phyloP scores from a whole-genome alignment of 2,888 invertebrate species.

The Flexamia atlantica region DNA sequence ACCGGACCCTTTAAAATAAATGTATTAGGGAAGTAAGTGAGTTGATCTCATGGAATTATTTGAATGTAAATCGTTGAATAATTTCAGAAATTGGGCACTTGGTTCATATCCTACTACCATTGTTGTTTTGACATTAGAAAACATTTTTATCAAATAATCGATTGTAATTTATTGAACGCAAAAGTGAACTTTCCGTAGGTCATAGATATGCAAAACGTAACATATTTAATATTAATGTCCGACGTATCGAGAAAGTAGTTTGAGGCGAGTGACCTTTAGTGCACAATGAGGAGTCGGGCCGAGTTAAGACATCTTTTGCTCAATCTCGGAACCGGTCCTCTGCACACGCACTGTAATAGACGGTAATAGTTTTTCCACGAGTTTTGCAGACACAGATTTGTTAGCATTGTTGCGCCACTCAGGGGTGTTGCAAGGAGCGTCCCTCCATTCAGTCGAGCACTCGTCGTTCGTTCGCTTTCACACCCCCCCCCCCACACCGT shows the following conservation, averaged over 20 bases:
- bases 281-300: constrained; percentile 32
- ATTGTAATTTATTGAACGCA: too few species aligned
- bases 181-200: too few species aligned
- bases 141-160: too few species aligned
- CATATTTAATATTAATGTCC: constrained; percentile 19
- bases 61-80: too few species aligned
- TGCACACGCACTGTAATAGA: constrained; percentile 39
- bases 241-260: constrained; percentile 48
- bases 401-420: constrained; percentile 14
- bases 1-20: too few species aligned
- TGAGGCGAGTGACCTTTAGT: constrained; percentile 47
- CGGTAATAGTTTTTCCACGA: constrained; percentile 47
- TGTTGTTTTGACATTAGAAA: too few species aligned
- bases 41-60: too few species aligned
- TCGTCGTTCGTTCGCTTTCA: neutral
- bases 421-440: neutral
- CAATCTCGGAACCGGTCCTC: constrained; percentile 54
- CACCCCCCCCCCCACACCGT: neutral
- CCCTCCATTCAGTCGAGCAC: constrained; percentile 17
- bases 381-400: constrained; percentile 33
- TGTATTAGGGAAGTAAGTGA: too few species aligned
- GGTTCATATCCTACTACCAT: too few species aligned
- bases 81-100: too few species aligned
- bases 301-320: constrained; percentile 46
- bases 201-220: neutral